Percentiles rank a stretch among this genome's conserved stretches.
phyloP scores from a whole-genome alignment of 2,888 invertebrate species.

The Drosophila formosana region DNA sequence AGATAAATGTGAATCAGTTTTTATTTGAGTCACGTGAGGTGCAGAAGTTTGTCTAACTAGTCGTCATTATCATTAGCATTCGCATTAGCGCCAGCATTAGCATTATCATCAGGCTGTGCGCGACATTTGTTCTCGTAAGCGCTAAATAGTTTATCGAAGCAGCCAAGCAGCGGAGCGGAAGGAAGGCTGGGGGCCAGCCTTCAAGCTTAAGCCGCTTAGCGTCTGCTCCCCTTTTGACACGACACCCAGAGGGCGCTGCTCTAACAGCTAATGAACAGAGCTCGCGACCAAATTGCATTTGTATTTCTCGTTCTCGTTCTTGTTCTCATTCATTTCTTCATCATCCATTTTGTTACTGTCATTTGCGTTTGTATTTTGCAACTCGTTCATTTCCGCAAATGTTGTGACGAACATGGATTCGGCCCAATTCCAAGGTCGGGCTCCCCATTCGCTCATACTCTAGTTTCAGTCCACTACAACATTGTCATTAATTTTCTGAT shows the following conservation, averaged over 20 bases:
- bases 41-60: not conserved
- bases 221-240: constrained; percentile 41
- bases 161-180: not conserved
- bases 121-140: constrained; percentile 20
- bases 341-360: constrained; percentile 24
- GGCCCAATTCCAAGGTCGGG: constrained; percentile 50
- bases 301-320: constrained; percentile 49
- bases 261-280: constrained; percentile 39
- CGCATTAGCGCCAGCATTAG: constrained; percentile 10
- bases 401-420: constrained; percentile 31
- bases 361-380: not conserved
- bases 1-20: constrained; percentile 41
- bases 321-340: constrained; percentile 15
- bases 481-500: constrained; percentile 65
- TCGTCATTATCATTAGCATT: constrained; percentile 10
- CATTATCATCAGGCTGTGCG: constrained; percentile 12
- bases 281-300: constrained; percentile 63
- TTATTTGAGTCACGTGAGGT: constrained; percentile 24
- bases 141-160: constrained; percentile 28
- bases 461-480: not conserved
- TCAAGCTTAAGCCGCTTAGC: constrained; percentile 64
- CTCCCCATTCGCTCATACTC: constrained; percentile 22
- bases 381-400: constrained; percentile 47
- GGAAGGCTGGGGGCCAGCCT: constrained; percentile 22
- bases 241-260: constrained; percentile 25